These are phyloP conservation scores for Campylomormyrus numenius DNA, from an alignment of 2,113 vertebrate genomes.

Conservation along the genomic window DNA sequence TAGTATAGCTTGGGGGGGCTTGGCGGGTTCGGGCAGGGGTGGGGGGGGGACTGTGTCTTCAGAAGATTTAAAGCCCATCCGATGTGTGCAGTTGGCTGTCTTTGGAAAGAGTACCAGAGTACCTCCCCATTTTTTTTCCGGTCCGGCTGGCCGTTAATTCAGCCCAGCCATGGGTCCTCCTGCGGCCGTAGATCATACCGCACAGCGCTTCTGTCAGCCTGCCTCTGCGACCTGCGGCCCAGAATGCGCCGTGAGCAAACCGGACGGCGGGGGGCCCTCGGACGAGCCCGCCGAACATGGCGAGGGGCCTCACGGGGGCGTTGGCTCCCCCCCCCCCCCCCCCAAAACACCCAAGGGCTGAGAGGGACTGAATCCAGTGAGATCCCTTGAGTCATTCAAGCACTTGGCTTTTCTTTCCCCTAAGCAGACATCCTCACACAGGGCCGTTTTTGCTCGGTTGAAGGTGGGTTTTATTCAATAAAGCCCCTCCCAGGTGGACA, in stretches of 20 bases:
- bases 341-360: neutral
- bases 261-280: neutral
- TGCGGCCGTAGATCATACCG: neutral
- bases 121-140: slow-evolving; percentile 7
- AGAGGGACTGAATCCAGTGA: neutral
- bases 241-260: neutral
- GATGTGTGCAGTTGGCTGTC: neutral
- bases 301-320: neutral
- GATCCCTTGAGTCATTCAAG: neutral
- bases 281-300: neutral
- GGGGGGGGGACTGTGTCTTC: neutral
- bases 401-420: neutral
- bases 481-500: neutral
- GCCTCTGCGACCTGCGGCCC: neutral
- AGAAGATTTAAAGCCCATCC: slow-evolving; percentile 16
- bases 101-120: neutral
- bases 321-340: neutral
- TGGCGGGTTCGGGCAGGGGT: no score
- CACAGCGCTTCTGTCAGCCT: neutral
- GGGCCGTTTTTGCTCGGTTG: neutral
- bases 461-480: neutral
- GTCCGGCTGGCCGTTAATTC: neutral
- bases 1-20: neutral
- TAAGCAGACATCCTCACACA: neutral
- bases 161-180: neutral